These are phyloP conservation scores for Macrophya annulata DNA, from an alignment of 2,888 invertebrate genomes.

Conservation along the genomic window DNA sequence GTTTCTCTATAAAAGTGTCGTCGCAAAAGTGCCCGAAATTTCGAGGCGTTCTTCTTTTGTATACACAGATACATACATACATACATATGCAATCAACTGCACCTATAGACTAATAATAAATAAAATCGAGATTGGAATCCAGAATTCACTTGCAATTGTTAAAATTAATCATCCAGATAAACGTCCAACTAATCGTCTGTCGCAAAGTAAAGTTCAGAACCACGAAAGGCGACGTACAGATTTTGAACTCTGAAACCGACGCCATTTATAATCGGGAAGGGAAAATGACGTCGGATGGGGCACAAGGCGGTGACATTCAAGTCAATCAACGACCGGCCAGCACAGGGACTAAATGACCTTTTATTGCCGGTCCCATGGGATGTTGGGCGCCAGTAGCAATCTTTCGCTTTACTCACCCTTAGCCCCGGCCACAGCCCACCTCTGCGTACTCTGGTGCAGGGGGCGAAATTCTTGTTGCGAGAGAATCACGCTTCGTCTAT, in stretches of 20 bases:
- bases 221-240: neutral
- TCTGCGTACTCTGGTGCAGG: neutral
- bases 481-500: conserved; percentile 37
- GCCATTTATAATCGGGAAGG: conserved; percentile 23
- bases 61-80: neutral
- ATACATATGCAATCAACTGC: too few species aligned
- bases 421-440: neutral
- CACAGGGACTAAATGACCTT: conserved; percentile 57
- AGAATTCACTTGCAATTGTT: neutral
- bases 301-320: conserved; percentile 56
- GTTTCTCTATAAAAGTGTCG: neutral
- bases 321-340: conserved; percentile 58
- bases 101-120: too few species aligned
- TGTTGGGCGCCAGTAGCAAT: conserved; percentile 49
- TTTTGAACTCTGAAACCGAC: conserved; percentile 38
- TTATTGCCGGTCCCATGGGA: conserved; percentile 54
- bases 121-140: neutral
- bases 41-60: neutral
- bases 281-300: conserved; percentile 44
- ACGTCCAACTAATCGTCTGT: conserved; percentile 18
- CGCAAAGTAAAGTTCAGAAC: conserved; percentile 55
- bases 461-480: conserved; percentile 27
- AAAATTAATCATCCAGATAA: neutral
- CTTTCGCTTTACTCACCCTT: conserved; percentile 51
- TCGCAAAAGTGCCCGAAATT: neutral